phyloP scores from a whole-genome alignment of 2,113 vertebrate genomes.

The Stegostoma tigrinum region DNA sequence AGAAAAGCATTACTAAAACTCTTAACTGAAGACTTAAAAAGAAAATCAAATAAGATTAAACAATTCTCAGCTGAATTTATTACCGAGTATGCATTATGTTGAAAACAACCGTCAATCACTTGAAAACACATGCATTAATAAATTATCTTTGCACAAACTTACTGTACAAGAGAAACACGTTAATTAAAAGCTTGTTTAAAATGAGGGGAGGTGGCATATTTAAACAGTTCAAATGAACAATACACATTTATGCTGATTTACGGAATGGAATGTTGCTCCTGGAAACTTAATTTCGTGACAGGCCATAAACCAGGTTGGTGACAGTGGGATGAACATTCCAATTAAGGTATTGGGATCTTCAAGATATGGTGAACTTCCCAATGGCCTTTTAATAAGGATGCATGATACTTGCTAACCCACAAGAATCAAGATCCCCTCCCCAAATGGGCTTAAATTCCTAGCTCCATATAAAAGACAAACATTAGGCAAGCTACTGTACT shows the following conservation, averaged over 20 bases:
- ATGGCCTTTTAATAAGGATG: too few species aligned
- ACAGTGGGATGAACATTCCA: too few species aligned
- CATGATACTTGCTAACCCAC: too few species aligned
- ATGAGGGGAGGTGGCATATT: background rate
- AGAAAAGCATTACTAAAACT: background rate
- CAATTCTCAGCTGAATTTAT: conserved; percentile 7
- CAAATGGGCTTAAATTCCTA: too few species aligned
- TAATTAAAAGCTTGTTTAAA: conserved; percentile 19
- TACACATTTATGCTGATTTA: background rate
- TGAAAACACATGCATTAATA: conserved; percentile 16
- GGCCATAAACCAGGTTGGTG: too few species aligned
- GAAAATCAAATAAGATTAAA: background rate
- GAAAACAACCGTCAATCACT: background rate
- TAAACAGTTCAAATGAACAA: background rate
- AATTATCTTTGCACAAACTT: background rate
- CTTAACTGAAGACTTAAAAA: background rate
- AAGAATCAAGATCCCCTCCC: too few species aligned
- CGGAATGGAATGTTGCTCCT: too few species aligned
- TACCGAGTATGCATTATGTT: background rate
- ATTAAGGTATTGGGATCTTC: too few species aligned
- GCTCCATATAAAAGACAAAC: too few species aligned
- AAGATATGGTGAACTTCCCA: too few species aligned
- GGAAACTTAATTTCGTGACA: too few species aligned
- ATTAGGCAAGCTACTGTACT: too few species aligned
- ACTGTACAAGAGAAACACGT: background rate